phyloP scores from a whole-genome alignment of 2,797 vertebrate genomes.

The Staurois parvus region DNA sequence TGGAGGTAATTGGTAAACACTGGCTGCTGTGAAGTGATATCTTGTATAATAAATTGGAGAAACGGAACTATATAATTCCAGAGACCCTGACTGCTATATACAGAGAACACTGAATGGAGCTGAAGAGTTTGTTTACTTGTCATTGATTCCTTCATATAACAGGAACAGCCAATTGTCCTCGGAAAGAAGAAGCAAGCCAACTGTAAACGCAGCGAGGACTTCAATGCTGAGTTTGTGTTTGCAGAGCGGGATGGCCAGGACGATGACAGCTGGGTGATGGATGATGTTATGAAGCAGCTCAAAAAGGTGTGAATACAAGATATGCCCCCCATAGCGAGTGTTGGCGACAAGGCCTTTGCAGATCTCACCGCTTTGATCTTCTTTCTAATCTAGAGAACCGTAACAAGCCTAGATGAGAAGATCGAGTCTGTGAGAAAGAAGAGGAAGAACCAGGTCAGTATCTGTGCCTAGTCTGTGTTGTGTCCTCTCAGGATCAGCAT shows the following conservation, averaged over 20 bases:
- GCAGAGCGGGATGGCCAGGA: constrained; percentile 79
- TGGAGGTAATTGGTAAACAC: no score
- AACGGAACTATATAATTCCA: no score
- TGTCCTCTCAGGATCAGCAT: neutral
- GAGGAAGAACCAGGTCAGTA: constrained; percentile 86
- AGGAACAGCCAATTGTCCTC: constrained; percentile 79
- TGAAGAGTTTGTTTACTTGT: neutral
- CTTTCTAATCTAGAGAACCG: constrained; percentile 76
- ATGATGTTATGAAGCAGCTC: constrained; percentile 86
- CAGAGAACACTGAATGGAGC: no score
- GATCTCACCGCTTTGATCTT: neutral
- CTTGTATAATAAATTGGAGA: no score
- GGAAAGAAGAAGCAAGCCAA: constrained; percentile 76
- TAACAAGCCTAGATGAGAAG: constrained; percentile 93
- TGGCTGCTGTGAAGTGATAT: no score
- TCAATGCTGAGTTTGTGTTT: constrained; percentile 85
- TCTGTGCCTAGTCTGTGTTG: neutral
- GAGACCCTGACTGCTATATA: no score
- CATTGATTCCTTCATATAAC: neutral
- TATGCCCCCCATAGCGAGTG: neutral
- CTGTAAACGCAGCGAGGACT: constrained; percentile 74
- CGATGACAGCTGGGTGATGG: constrained; percentile 80
- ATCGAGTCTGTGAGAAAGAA: constrained; percentile 92
- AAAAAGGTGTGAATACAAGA: constrained; percentile 83
- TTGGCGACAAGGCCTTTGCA: neutral